Evolutionary conservation across 2,888 invertebrate species (phyloP), one percentile per base, ranked within the genome.

Genomic region (Ceratothoa steindachneri): DNA sequence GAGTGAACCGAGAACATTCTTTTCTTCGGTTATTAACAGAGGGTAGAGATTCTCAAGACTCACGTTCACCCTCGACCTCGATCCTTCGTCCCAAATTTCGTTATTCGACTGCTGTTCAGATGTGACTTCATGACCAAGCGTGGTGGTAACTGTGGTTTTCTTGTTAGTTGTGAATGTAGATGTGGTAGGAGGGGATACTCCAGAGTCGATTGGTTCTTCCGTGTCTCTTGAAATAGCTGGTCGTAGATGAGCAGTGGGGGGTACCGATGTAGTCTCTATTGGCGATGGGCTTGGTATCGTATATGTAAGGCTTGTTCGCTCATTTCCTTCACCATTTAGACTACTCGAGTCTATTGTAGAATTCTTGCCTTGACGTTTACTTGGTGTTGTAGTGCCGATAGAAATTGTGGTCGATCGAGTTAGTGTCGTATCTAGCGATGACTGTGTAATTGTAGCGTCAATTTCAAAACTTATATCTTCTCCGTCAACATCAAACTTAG

Each of bases 61-160:
- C n/a, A 19, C 64, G 24, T 19, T 64, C 15, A 1, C 1, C n/a
- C 15, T 64, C 15, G n/a, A 64, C 1, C 22, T 64, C 15, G 64
- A 60, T 64, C 52, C n/a, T 69, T 69, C 55, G 5, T 69, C n/a
- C n/a, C n/a, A n/a, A n/a, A 2, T 5, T 65, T 24, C 28, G 27
- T 67, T 67, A n/a, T 67, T 15, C 30, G 30, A 22, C 7, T 9
- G 5, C 7, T 60, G 60, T 5, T 41, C 41, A 41, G 15, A 9
- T 5, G 5, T 41, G 5, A 41, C 15, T 41, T 9, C 5, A 9
- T 41, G 41, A 41, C 15, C 41, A 5, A 5, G 41, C 28, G 69
- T 12, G 30, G 24, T 52, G 1, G 67, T 28, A 22, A 51, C 22
- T 22, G 24, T 53, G 15, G 53, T 69, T 2, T 30, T 53, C 29